Percentiles rank a stretch among this genome's conserved stretches.
phyloP scores from a whole-genome alignment of 2,888 invertebrate species.

The Julus scanicus region DNA sequence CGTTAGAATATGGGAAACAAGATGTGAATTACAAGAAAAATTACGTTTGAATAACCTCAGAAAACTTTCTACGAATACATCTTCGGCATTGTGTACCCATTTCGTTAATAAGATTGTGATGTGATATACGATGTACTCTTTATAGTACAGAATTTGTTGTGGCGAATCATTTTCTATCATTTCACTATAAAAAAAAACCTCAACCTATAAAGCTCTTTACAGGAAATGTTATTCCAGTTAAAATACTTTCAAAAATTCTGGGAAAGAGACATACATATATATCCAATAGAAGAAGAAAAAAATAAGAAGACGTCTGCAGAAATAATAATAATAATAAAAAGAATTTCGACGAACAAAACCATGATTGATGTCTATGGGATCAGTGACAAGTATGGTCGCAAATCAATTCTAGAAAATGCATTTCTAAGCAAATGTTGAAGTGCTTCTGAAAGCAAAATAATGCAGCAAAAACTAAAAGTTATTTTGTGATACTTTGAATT shows the following conservation, averaged over 20 bases:
- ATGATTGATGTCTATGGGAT: conserved; percentile 14
- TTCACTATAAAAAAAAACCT: too few species aligned
- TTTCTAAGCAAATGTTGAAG: neutral
- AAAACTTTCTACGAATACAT: too few species aligned
- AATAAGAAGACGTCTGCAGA: neutral
- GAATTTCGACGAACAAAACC: neutral
- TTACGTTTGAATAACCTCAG: too few species aligned
- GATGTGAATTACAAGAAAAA: too few species aligned
- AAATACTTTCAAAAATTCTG: neutral
- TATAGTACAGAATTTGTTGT: too few species aligned
- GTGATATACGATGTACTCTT: too few species aligned
- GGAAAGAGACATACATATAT: too few species aligned
- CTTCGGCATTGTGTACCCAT: too few species aligned
- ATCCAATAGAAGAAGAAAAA: neutral
- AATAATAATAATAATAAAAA: neutral
- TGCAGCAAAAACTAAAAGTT: neutral
- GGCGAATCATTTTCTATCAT: too few species aligned
- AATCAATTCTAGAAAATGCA: conserved; percentile 11
- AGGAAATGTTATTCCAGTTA: neutral
- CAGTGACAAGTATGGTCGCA: neutral
- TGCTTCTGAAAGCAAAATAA: neutral
- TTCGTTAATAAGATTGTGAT: too few species aligned
- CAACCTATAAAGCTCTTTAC: neutral
- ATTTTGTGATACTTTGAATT: too few species aligned
- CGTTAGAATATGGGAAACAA: too few species aligned